Evolutionary conservation across 2,888 invertebrate genomes (phyloP).

Genomic region (Erannis defoliaria): DNA sequence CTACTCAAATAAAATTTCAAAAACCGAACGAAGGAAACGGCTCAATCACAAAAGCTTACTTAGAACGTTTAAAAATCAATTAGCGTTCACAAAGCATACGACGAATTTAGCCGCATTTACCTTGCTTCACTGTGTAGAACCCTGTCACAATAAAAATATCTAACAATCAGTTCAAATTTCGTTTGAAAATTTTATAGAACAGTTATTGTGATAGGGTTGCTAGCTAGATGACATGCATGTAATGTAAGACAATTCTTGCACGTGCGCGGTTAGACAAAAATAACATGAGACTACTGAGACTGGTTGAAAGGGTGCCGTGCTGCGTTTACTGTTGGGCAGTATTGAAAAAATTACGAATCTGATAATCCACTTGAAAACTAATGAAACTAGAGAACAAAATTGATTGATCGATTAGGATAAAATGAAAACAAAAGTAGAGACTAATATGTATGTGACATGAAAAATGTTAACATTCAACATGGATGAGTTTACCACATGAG

Average conservation of each 20-base stretch:
- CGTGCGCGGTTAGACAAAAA: conserved; percentile 73
- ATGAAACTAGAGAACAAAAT: too few relatives aligned
- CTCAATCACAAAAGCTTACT: conserved; percentile 69
- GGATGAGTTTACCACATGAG: too few relatives aligned
- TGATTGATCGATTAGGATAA: too few relatives aligned
- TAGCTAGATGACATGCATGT: not conserved
- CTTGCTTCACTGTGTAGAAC: not conserved
- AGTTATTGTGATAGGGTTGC: conserved; percentile 18
- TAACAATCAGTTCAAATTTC: not conserved
- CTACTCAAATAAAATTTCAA: conserved; percentile 29
- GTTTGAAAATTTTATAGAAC: not conserved
- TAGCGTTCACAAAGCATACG: conserved; percentile 53
- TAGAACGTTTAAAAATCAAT: conserved; percentile 77
- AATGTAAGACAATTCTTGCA: conserved; percentile 50
- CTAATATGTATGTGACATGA: too few relatives aligned
- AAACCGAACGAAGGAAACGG: conserved; percentile 47
- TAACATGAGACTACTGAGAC: conserved; percentile 72
- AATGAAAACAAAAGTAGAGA: too few relatives aligned
- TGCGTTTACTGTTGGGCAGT: conserved; percentile 35
- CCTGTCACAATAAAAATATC: conserved; percentile 11
- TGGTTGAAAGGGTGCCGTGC: conserved; percentile 58
- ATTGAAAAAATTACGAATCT: too few relatives aligned
- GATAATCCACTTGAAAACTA: too few relatives aligned
- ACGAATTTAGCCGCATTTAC: conserved; percentile 29
- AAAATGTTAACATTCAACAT: too few relatives aligned